These are phyloP conservation scores for Gandaritis pyraliata DNA, from an alignment of 2,888 invertebrate genomes.

Conservation along the genomic window DNA sequence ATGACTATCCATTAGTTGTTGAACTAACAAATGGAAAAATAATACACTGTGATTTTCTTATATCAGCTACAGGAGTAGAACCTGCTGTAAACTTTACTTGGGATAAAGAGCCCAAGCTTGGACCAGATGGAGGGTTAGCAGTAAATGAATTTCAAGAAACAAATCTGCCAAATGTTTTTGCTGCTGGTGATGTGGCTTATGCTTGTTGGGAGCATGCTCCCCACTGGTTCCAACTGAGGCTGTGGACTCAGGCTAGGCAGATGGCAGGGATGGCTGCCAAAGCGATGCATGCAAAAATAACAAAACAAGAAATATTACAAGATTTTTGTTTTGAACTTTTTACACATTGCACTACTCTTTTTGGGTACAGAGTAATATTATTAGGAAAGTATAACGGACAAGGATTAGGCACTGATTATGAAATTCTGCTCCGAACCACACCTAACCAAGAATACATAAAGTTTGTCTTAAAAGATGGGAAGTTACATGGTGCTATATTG, in stretches of 20 bases:
- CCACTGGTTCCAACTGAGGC: conserved; percentile 97
- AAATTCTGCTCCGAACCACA: conserved; percentile 93
- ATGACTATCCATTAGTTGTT: conserved; percentile 88
- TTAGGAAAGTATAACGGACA: conserved; percentile 97
- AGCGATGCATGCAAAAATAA: conserved; percentile 89
- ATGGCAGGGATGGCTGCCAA: conserved; percentile 98
- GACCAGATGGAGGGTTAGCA: conserved; percentile 91
- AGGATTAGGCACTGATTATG: conserved; percentile 90
- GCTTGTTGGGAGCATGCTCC: conserved; percentile 90
- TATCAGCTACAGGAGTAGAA: conserved; percentile 97
- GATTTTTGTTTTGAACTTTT: conserved; percentile 99
- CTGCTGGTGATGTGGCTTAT: conserved; percentile 97
- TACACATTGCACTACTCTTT: conserved; percentile 97
- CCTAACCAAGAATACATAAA: conserved; percentile 93
- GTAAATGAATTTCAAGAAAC: conserved; percentile 95
- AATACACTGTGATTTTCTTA: conserved; percentile 93
- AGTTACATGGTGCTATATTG: conserved; percentile 95
- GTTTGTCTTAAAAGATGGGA: conserved; percentile 92
- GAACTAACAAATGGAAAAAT: conserved; percentile 88
- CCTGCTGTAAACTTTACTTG: conserved; percentile 86
- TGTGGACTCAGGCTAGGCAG: conserved; percentile 99
- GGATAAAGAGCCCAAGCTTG: conserved; percentile 78
- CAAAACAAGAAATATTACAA: conserved; percentile 87
- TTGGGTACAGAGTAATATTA: conserved; percentile 96
- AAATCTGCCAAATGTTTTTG: conserved; percentile 90